phyloP scores from a whole-genome alignment of 2,797 vertebrate species.

The Lacerta agilis region DNA sequence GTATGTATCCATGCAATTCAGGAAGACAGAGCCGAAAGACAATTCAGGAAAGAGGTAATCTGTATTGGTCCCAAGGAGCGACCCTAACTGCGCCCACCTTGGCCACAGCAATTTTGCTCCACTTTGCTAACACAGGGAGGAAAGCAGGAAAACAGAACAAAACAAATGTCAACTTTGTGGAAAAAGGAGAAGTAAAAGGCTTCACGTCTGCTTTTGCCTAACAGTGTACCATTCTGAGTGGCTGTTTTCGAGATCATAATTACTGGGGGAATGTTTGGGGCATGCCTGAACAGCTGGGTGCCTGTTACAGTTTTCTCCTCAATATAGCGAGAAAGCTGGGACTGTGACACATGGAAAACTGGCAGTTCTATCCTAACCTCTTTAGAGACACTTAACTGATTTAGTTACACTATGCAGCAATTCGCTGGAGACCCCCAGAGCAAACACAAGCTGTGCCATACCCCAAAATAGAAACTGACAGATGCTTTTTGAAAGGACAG shows the following conservation, averaged over 20 bases:
- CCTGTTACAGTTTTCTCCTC: constrained; percentile 21
- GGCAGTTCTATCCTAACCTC: constrained; percentile 47
- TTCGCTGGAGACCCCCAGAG: constrained; percentile 48
- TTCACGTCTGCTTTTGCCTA: background rate
- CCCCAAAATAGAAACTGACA: constrained; percentile 50
- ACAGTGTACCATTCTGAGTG: constrained; percentile 5
- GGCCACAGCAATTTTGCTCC: constrained; percentile 23
- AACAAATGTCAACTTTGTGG: constrained; percentile 28
- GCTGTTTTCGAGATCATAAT: constrained; percentile 46
- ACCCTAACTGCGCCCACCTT: accelerated
- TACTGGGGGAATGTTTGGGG: constrained; percentile 19
- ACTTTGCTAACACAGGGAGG: constrained; percentile 12
- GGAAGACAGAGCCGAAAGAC: background rate
- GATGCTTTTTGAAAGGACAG: constrained; percentile 38
- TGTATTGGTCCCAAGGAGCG: background rate
- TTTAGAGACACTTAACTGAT: constrained; percentile 52
- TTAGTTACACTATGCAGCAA: constrained; percentile 37
- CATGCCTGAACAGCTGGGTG: constrained; percentile 14
- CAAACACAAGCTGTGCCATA: constrained; percentile 48
- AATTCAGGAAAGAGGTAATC: background rate
- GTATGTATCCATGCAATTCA: background rate
- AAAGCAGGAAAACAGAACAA: constrained; percentile 6
- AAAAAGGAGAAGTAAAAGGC: constrained; percentile 5
- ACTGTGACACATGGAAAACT: constrained; percentile 41
- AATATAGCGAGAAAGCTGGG: constrained; percentile 17